Evolutionary conservation across 1,140 invertebrate species (phyloP).

Genomic region (Saxidomus purpurata): DNA sequence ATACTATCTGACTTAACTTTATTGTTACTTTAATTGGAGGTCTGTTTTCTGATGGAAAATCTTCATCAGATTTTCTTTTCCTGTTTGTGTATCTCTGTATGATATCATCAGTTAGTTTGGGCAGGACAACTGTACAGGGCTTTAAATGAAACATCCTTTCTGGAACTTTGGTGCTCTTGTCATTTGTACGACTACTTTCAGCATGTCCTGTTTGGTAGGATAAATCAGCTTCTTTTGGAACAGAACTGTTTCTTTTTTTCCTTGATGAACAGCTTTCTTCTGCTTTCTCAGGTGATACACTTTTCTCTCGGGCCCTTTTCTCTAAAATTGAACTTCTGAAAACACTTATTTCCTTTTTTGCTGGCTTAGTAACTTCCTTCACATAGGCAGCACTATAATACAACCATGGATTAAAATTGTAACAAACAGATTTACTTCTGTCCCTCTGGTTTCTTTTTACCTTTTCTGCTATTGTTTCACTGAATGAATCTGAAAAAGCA

Average conservation of each 20-base stretch:
- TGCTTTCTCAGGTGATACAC: neutral
- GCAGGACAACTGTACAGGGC: conserved; percentile 30
- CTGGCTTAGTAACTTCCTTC: neutral
- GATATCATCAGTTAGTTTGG: neutral
- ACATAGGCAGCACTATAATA: conserved; percentile 26
- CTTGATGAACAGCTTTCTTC: neutral
- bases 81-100: conserved; percentile 41
- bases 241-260: conserved; percentile 39
- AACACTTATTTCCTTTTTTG: conserved; percentile 48
- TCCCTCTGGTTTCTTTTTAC: conserved; percentile 62
- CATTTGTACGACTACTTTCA: neutral
- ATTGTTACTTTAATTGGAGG: conserved; percentile 61
- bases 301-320: conserved; percentile 47
- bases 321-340: conserved; percentile 61
- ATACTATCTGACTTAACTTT: conserved; percentile 38
- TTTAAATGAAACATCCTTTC: neutral
- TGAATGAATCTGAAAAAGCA: conserved; percentile 17
- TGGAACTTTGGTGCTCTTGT: neutral
- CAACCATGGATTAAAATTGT: conserved; percentile 44
- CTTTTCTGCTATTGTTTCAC: conserved; percentile 61
- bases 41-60: neutral
- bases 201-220: neutral
- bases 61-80: conserved; percentile 37
- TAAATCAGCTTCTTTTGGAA: conserved; percentile 18
- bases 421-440: conserved; percentile 7